phyloP scores from a whole-genome alignment of 2,113 vertebrate genomes.

The Zosterops japonicus region DNA sequence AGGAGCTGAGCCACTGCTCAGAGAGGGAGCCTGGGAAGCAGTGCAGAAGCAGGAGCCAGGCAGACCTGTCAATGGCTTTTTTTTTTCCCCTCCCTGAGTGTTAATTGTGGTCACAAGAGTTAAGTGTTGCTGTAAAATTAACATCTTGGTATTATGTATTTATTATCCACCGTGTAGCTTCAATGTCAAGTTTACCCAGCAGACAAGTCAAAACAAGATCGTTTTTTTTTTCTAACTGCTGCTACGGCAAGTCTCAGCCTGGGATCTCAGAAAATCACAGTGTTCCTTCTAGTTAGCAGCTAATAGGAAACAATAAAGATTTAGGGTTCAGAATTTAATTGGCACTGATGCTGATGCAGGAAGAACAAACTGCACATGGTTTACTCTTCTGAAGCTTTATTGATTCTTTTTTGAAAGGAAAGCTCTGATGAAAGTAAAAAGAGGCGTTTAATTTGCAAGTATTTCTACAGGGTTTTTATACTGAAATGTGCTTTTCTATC shows the following conservation, averaged over 20 bases:
- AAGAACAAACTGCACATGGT: background rate
- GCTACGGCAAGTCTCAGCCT: slow-evolving; percentile 24
- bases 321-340: slow-evolving; percentile 52
- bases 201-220: slow-evolving; percentile 60
- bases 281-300: slow-evolving; percentile 26
- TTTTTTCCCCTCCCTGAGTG: background rate
- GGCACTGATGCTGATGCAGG: slow-evolving; percentile 15
- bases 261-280: slow-evolving; percentile 22
- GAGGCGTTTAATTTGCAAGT: slow-evolving; percentile 46
- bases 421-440: slow-evolving; percentile 44
- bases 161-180: slow-evolving; percentile 35
- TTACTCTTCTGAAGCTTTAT: slow-evolving; percentile 53
- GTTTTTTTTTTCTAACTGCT: background rate
- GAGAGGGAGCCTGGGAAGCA: background rate
- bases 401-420: slow-evolving; percentile 40
- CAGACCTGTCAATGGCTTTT: slow-evolving; percentile 34
- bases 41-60: background rate
- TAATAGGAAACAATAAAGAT: slow-evolving; percentile 60
- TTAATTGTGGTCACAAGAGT: slow-evolving; percentile 62
- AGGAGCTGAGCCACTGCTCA: background rate
- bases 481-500: background rate
- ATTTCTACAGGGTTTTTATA: slow-evolving; percentile 51
- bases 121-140: slow-evolving; percentile 68
- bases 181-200: slow-evolving; percentile 35
- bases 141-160: slow-evolving; percentile 39